Percentiles rank a stretch among this genome's conserved stretches.
These are phyloP conservation scores for Calypte anna DNA, from an alignment of 2,113 vertebrate genomes.

Conservation along the genomic window DNA sequence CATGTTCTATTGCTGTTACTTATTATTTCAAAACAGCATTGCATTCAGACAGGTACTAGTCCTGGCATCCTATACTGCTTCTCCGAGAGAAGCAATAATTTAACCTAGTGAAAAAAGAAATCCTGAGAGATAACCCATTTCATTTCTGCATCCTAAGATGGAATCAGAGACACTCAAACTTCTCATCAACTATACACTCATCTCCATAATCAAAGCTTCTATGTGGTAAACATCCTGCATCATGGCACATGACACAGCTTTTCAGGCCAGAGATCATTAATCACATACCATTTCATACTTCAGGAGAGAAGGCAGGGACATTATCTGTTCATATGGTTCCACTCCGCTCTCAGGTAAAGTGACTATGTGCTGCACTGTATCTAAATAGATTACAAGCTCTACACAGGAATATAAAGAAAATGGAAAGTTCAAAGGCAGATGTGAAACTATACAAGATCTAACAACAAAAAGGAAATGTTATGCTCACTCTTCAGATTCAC, in stretches of 20 bases:
- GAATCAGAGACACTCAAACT: background rate
- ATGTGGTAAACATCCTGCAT: background rate
- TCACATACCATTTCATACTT: background rate
- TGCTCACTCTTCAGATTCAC: background rate
- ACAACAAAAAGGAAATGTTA: background rate
- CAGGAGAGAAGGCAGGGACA: background rate
- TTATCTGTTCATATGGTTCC: background rate
- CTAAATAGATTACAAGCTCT: background rate
- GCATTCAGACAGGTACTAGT: background rate
- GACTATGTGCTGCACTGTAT: background rate
- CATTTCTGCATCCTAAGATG: background rate
- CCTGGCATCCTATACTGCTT: background rate
- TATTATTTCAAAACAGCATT: background rate
- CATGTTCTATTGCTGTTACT: background rate
- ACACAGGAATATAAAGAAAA: background rate
- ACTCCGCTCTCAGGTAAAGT: background rate
- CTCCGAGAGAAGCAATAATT: background rate
- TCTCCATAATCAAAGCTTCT: background rate
- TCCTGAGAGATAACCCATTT: background rate
- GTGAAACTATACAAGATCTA: background rate
- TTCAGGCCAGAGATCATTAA: background rate
- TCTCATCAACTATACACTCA: background rate
- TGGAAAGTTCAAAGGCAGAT: background rate
- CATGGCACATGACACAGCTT: background rate
- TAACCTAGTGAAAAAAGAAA: background rate